Evolutionary conservation across 2,113 vertebrate genomes (phyloP), one percentile per base, ranked within the genome.

Genomic region (Apodemus speciosus): DNA sequence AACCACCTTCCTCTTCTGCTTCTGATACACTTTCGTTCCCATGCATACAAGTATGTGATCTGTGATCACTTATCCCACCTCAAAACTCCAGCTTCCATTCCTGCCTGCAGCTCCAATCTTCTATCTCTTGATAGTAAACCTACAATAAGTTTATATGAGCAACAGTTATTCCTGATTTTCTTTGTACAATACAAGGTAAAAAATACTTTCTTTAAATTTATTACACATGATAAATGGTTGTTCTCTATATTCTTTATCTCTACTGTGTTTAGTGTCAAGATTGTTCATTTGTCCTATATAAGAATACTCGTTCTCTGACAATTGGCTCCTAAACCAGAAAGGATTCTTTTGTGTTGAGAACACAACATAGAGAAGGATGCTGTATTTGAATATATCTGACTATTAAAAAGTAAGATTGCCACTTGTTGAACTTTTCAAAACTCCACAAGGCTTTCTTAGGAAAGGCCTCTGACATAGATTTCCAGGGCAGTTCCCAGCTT

Each of bases 281-380:
- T 80, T 85, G 85, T 87, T 95, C 35, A 72, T n/a, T 64, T 93
- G 51, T 85, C 80, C 35, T 89, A 46, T 58, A 53, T 60, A 71
- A 66, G 23, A 91, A 87, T 7, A 81, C 38, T 14, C 7, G 0
- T 73, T 58, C 35, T 38, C 10, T n/a, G 20, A 72, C 25, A 35
- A 71, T 27, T 69, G 69, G 58, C 62, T 27, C 9, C 18, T 68
- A 91, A 60, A 5, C n/a, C n/a, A 75, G 43, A 86, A 49, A 89
- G n/a, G 49, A 30, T 87, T 79, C 0, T 32, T 27, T 90, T n/a
- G 1, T 53, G 18, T 30, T 83, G 49, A 88, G 15, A 90, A 32
- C 25, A 69, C 38, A 77, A 83, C 21, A 2, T 62, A 51, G 81
- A 20, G 83, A 79, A 68, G 30, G 9, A 0, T 80, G 2, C 9